phyloP scores from a whole-genome alignment of 2,888 invertebrate genomes.

The Hymenopus coronatus region DNA sequence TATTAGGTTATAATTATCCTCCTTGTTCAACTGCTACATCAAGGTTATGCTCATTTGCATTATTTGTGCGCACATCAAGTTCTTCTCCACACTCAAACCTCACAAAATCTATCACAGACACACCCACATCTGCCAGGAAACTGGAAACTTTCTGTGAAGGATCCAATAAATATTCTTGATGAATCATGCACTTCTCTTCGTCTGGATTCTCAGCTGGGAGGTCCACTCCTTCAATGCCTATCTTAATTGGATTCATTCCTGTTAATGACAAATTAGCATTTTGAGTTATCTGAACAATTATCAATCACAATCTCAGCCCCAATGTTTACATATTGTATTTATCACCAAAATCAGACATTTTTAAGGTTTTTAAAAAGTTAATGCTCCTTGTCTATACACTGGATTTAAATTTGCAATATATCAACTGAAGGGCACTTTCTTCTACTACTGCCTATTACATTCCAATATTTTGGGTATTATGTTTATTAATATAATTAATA shows the following conservation, averaged over 20 bases:
- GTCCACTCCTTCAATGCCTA: conserved; percentile 73
- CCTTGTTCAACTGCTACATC: conserved; percentile 16
- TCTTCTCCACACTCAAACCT: conserved; percentile 84
- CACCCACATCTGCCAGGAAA: conserved; percentile 57
- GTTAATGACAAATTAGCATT: background rate
- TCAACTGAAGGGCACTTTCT: too few relatives aligned
- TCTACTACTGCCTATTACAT: too few relatives aligned
- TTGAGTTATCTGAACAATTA: too few relatives aligned
- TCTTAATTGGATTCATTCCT: conserved; percentile 75
- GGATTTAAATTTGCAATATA: too few relatives aligned
- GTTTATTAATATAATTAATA: too few relatives aligned
- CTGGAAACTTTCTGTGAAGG: conserved; percentile 70
- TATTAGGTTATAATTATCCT: background rate
- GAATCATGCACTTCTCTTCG: conserved; percentile 76
- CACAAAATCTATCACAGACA: conserved; percentile 72
- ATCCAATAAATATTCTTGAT: conserved; percentile 85
- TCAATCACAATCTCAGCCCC: too few relatives aligned
- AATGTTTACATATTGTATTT: too few relatives aligned
- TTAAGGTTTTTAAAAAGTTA: too few relatives aligned
- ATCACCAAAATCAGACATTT: too few relatives aligned
- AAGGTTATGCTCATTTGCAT: background rate
- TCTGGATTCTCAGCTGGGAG: conserved; percentile 62
- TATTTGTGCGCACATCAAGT: background rate
- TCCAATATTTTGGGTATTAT: too few relatives aligned
- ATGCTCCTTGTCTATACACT: too few relatives aligned